Conservation (phyloP, 2,888 invertebrate species). For the Diplolepis rosae region DNA sequence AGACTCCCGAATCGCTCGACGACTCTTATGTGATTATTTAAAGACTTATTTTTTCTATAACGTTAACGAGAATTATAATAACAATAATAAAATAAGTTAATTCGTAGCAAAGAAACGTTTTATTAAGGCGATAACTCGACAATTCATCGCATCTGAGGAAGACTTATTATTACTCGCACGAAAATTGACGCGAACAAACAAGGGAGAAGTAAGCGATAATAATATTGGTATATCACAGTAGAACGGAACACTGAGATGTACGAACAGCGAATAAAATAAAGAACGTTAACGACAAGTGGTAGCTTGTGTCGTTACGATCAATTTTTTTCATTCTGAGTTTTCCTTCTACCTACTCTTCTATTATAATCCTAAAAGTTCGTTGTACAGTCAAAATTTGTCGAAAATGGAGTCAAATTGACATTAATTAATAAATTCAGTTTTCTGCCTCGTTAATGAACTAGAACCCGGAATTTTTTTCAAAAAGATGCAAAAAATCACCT, state of each 20-base stretch:
- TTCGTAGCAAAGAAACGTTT: conserved; percentile 64
- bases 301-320: conserved; percentile 24
- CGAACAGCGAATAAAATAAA: conserved; percentile 63
- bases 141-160: conserved; percentile 53
- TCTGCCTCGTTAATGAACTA: no score
- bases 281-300: conserved; percentile 53
- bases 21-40: conserved; percentile 73
- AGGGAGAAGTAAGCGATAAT: conserved; percentile 53
- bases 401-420: no score
- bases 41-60: conserved; percentile 73
- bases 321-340: conserved; percentile 27
- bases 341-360: conserved; percentile 12
- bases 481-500: no score
- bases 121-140: conserved; percentile 62
- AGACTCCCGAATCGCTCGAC: conserved; percentile 59
- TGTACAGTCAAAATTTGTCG: no score
- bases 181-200: conserved; percentile 44
- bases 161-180: conserved; percentile 45
- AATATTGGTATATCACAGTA: conserved; percentile 52
- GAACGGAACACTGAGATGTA: conserved; percentile 64
- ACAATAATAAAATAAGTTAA: conserved; percentile 59
- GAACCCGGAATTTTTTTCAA: no score
- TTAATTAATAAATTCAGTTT: no score
- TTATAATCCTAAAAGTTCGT: background rate
- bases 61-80: conserved; percentile 54